Evolutionary conservation across 1,140 invertebrate species (phyloP), one percentile per base, ranked within the genome.

Genomic region (Trigoniulus corallinus): DNA sequence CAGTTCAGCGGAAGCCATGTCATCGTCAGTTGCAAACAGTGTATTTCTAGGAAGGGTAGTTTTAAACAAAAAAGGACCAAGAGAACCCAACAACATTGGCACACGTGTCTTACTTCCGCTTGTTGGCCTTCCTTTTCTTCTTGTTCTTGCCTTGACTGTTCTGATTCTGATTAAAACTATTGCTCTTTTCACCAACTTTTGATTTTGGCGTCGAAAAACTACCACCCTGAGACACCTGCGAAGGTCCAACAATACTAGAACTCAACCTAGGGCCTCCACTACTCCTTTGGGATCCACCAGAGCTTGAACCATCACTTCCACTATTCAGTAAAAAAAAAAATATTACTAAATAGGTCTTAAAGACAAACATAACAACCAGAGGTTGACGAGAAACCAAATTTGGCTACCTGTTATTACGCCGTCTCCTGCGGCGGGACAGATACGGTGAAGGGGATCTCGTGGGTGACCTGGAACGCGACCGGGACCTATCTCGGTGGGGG

Each of bases 391-490:
- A n/a, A n/a, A 75, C 44, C 70, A 60, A 23, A 71, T 73, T 39
- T n/a, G n/a, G n/a, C n/a, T 21, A 44, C 42, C 42, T 44, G 18
- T 44, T 44, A 7, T 24, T 18, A 7, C 42, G 7, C 18, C 18
- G 7, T 18, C 24, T 44, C 67, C 62, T 51, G 73, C 72, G 22
- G 51, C 62, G 67, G 27, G 64, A n/a, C n/a, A n/a, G n/a, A n/a
- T n/a, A 67, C 42, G 57, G 57, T 50, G 60, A 62, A 53, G 61
- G 59, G 41, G 64, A 64, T 24, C 54, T 57, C 18, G 60, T 59
- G 4, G 58, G 54, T 24, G 55, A 58, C 39, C 50, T 51, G n/a
- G 57, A 56, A 29, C 57, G 53, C 40, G 53, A 54, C 20, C 50
- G 53, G 48, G 57, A 60, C 12, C 56, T 43, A 22, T 51, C 46